Evolutionary conservation across 1,140 invertebrate species (phyloP), one percentile per base, ranked within the genome.

Genomic region (Ips typographus): DNA sequence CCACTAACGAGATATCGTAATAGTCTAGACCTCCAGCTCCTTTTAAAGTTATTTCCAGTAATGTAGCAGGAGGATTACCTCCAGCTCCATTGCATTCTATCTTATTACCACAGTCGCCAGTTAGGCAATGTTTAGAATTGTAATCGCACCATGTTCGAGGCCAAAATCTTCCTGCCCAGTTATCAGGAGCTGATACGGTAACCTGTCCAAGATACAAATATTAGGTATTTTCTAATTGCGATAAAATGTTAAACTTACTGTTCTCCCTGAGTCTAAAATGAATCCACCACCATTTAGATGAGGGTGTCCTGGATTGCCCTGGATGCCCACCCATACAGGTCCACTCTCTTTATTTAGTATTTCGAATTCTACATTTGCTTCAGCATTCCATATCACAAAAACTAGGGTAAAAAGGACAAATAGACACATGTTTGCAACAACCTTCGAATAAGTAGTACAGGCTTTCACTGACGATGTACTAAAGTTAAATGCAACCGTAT

Each of bases 1-100:
- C 82, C 7, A 84, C 82, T 38, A 84, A 69, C 37, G 80, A 82
- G 37, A 84, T 75, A 65, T 84, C 82, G 67, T 84, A 84, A 68
- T 75, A 84, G 71, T 84, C 82, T 6, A 78, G 69, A 57, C 78
- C 76, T 60, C 68, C 72, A n/a, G 44, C 56, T 36, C 77, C 80
- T 47, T 78, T 77, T 40, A 84, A 76, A 1, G 81, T 83, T 37
- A 84, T 80, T 52, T 70, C 61, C 40, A 70, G 80, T 1, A 85
- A 69, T 38, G 82, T 78, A 4, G 77, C 82, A 22, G 83, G 83
- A 1, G 82, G 81, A 4, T 65, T 71, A 7, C 83, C 82, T 39
- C 82, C 80, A 22, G 75, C 76, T 7, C 82, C 82, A 42, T 73
- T 70, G 67, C 82, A 83, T 67, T 82, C 68, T 3, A 82, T 37